Base-by-base conservation (phyloP, 2,797 vertebrate genomes). In the Sarcoramphus papa region DNA sequence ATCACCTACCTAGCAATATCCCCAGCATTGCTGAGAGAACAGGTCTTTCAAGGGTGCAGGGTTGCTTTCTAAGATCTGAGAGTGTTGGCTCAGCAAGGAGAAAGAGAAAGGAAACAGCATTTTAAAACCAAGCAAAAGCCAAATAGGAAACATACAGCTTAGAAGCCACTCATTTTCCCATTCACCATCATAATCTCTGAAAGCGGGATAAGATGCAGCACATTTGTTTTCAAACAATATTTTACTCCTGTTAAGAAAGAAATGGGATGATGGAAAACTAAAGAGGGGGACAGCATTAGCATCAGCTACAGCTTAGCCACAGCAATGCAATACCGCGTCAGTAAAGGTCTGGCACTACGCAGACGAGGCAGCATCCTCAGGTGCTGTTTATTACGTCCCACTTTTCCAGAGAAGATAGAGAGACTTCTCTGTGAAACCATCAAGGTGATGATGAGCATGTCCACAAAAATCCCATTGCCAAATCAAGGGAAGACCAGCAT, bases 321-420 rank as follows among this genome's bases (percentile, higher is more conserved):
- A n/a, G 31, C 15, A 54, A 25, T 0, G 0, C 12, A 20, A 14
- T 31, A 43, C 33, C 3, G 4, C 37, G 62, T 77, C 24, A 5
- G 37, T 20, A 27, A 59, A 75, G 19, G 37, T 22, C n/a, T 57
- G 59, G 43, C 45, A 47, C 40, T 18, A 33, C 0, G 0, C 35
- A 50, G 25, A 14, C 25, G 80, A 56, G 57, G 59, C 69, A 88
- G 40, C 12, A 56, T 60, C 59, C 79, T 91, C 23, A 10, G 27
- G 11, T 51, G 14, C 40, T 81, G 62, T 45, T 33, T 76, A 43
- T 22, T 22, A 33, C 0, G 0, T 24, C 30, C 21, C 51, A 25
- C 27, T 86, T 63, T 25, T 85, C 82, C 85, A 64, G 50, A 62
- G 37, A 37, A 85, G 25, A 25, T 2, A 41, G 28, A 0, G 1